Base-by-base conservation (phyloP, 2,113 vertebrate genomes). In the Uria lomvia region DNA sequence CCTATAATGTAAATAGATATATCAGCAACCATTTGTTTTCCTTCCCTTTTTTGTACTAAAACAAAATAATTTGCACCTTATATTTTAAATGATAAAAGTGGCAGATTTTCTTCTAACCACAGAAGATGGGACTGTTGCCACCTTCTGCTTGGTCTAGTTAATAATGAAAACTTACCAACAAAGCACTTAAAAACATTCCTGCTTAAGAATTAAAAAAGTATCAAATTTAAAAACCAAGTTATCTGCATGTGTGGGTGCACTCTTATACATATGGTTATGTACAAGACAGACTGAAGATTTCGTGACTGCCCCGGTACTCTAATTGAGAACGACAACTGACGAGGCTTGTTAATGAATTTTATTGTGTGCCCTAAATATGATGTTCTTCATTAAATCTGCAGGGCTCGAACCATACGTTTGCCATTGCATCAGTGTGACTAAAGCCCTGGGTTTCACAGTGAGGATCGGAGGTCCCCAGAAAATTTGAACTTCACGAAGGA, bases 401-500 rank as follows among this genome's bases (percentile, higher is more conserved):
- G 84, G 89, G 87, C 91, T 88, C 43, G 75, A 55, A 59, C 38
- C 0, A 0, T 20, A 40, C 70, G 71, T 58, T 8, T 21, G 2
- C 83, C 78, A 8, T 8, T 43, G 45, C 47, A 58, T 71, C 83
- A 34, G 29, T 29, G 47, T 60, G 67, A 71, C 50, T n/a, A 22
- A 88, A 92, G 55, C 90, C 86, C 87, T n/a, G 83, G 74, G 60
- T 63, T 84, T 94, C 92, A 96, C 87, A 81, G 87, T 81, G 90
- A 91, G 90, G 90, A 60, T 3, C 88, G 73, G 36, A 81, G 83
- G 68, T 72, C 86, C 93, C 88, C 94, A 91, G 91, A 86, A 94
- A 43, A 91, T 4, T 12, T 8, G 11, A 89, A 88, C 86, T 95
- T 95, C 73, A 88, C 1, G 9, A 93, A 71, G 90, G 89, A 93